Evolutionary conservation across 2,888 invertebrate species (phyloP).

Genomic region (Itoplectis maculator): DNA sequence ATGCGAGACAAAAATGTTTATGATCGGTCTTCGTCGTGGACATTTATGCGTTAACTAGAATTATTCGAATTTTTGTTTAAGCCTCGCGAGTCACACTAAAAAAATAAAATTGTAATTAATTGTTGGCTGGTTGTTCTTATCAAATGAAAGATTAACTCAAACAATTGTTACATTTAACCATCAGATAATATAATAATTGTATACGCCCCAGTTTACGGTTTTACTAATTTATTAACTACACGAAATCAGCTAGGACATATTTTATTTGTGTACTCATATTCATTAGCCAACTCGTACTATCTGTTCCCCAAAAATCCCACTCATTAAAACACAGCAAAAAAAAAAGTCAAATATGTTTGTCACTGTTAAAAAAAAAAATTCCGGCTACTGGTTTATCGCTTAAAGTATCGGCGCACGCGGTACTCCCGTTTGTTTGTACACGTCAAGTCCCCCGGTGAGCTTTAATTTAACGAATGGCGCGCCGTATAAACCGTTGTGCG

Average conservation of each 20-base stretch:
- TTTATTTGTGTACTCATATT: background rate
- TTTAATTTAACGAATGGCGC: conserved; percentile 16
- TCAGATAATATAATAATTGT: too few species aligned
- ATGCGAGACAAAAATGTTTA: conserved; percentile 11
- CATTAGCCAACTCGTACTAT: background rate
- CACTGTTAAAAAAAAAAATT: background rate
- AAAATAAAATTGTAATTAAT: too few species aligned
- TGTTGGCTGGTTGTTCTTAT: too few species aligned
- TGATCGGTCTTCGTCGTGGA: background rate
- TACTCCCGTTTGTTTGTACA: background rate
- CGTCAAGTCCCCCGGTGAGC: background rate
- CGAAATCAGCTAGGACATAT: too few species aligned
- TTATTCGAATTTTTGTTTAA: background rate
- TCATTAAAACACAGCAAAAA: background rate
- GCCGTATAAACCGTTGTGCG: background rate
- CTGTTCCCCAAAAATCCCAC: background rate
- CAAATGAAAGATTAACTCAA: too few species aligned
- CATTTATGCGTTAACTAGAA: background rate
- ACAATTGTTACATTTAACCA: too few species aligned
- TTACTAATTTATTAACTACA: too few species aligned
- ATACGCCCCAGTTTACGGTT: too few species aligned
- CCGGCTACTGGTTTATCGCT: background rate
- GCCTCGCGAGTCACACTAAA: too few species aligned
- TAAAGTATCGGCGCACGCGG: background rate
- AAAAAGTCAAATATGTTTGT: background rate